Conservation (phyloP, 2,113 vertebrate genomes). For the Anas platyrhynchos region DNA sequence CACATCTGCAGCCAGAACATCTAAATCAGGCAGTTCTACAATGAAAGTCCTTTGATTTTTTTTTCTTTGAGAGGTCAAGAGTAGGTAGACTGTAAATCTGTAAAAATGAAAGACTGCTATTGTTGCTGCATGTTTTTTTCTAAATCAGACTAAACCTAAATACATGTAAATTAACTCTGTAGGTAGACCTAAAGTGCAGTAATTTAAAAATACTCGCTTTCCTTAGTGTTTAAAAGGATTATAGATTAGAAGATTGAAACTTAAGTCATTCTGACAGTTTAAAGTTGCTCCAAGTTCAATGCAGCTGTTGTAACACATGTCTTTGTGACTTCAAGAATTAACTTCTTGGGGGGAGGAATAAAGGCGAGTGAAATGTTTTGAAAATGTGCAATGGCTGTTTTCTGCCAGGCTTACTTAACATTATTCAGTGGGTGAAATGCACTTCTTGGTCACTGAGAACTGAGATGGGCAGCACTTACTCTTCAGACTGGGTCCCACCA, state of each 20-base stretch:
- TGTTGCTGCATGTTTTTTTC: not conserved
- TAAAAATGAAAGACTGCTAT: slow-evolving; percentile 18
- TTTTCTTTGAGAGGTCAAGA: not conserved
- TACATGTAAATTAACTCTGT: not conserved
- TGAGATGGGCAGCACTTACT: not conserved
- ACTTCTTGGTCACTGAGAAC: not conserved
- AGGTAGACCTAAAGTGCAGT: not conserved
- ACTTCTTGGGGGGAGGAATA: not conserved
- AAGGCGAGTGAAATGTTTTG: not conserved
- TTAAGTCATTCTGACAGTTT: not conserved
- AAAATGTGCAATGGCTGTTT: not conserved
- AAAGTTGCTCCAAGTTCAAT: not conserved
- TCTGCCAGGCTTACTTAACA: not conserved
- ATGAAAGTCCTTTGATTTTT: slow-evolving; percentile 9
- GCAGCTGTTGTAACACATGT: not conserved
- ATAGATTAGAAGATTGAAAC: not conserved
- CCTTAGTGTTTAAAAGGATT: slow-evolving; percentile 1
- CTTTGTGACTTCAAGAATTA: not conserved
- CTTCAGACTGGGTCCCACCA: not conserved
- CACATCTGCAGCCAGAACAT: not conserved
- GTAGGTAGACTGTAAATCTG: not conserved
- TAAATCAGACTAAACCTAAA: slow-evolving; percentile 20
- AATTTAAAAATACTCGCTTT: slow-evolving; percentile 7
- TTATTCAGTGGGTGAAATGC: not conserved
- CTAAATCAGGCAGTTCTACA: not conserved